Conservation (phyloP, 30 jellyfish, hydroid and myxozoan species). For the Clytia hemisphaerica region DNA sequence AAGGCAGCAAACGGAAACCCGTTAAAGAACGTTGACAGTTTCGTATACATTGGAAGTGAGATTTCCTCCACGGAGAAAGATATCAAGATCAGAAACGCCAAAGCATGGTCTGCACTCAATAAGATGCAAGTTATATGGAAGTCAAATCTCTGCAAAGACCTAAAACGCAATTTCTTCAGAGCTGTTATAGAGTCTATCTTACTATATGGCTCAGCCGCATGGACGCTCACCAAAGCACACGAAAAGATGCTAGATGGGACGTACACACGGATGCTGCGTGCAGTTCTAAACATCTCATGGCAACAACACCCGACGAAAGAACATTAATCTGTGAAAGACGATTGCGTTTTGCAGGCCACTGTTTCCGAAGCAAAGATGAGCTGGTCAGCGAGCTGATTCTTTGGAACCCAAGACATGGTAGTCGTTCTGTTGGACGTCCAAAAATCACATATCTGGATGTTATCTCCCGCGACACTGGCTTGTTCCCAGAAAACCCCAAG, state of each 20-base stretch:
- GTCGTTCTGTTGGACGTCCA: too few species aligned
- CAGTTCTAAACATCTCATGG: constrained; percentile 27
- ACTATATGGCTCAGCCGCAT: constrained; percentile 23
- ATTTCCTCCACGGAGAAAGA: constrained; percentile 30
- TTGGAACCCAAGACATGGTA: too few species aligned
- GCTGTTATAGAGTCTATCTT: constrained; percentile 45
- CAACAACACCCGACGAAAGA: background rate
- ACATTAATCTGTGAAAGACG: too few species aligned
- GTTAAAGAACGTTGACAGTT: constrained; percentile 5
- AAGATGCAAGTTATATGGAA: constrained; percentile 6
- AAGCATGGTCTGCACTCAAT: constrained; percentile 34
- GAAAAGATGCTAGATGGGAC: constrained; percentile 30
- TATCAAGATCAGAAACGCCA: constrained; percentile 11
- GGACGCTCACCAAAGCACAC: constrained; percentile 42
- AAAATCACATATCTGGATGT: too few species aligned
- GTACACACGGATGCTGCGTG: constrained; percentile 11
- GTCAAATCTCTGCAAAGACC: constrained; percentile 6
- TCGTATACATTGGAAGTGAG: constrained; percentile 19
- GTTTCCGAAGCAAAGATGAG: too few species aligned
- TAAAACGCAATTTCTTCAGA: constrained; percentile 15
- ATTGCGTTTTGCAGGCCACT: too few species aligned
- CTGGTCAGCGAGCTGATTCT: too few species aligned
- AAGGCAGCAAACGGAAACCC: background rate
- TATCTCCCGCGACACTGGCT: too few species aligned
- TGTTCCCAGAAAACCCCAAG: too few species aligned